phyloP scores from a whole-genome alignment of 2,113 vertebrate species.

The Corythornis cristatus region DNA sequence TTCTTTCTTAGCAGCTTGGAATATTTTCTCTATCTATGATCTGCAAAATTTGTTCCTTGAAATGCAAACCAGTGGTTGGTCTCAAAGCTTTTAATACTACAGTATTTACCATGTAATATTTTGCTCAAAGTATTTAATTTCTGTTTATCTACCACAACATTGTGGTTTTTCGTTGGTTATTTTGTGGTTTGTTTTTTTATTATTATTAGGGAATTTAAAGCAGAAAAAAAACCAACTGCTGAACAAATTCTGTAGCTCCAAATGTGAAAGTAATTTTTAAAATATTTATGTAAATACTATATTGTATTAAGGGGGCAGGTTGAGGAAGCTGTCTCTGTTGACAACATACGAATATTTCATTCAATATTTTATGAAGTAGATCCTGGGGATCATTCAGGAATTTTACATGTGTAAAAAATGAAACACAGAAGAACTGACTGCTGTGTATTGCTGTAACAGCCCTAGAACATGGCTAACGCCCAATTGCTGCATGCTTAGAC shows the following conservation, averaged over 20 bases:
- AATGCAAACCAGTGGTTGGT: not conserved
- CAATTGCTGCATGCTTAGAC: slow-evolving; percentile 77
- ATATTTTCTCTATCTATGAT: not conserved
- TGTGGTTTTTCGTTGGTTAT: too few relatives aligned
- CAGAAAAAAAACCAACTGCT: not conserved
- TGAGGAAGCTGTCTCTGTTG: not conserved
- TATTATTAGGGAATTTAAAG: not conserved
- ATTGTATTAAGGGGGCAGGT: not conserved
- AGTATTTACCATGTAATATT: not conserved
- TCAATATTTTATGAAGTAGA: slow-evolving; percentile 5
- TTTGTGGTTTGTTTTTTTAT: not conserved
- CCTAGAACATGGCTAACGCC: slow-evolving; percentile 75
- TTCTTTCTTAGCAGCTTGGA: not conserved
- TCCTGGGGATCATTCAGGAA: slow-evolving; percentile 32
- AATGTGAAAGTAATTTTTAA: not conserved
- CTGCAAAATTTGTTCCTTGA: not conserved
- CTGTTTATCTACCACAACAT: not conserved
- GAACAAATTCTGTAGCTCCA: not conserved
- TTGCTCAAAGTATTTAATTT: not conserved
- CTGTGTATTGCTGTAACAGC: slow-evolving; percentile 61
- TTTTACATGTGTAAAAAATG: slow-evolving; percentile 19
- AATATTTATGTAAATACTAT: not conserved
- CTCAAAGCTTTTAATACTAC: not conserved
- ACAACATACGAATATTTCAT: not conserved
- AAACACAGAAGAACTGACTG: slow-evolving; percentile 24